Percentiles rank a stretch among this genome's conserved stretches.
Conservation (phyloP, 2,113 vertebrate species). For the Heterotilapia buettikoferi region DNA sequence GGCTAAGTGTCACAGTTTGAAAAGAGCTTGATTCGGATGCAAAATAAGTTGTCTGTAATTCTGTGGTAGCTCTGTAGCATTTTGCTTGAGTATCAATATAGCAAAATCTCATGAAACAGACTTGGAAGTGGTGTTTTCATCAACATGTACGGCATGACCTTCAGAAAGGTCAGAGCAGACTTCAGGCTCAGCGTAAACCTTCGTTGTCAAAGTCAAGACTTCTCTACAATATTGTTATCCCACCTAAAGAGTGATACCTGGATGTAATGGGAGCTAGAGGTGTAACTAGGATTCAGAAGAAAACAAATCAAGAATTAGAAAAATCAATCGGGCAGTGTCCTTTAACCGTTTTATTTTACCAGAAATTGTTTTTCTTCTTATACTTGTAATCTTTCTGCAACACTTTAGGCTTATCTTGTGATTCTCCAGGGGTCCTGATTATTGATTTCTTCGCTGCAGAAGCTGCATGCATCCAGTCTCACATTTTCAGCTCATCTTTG, state of each 20-base stretch:
- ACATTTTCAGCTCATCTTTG: neutral
- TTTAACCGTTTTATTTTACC: neutral
- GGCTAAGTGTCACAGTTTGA: neutral
- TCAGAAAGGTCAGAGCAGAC: neutral
- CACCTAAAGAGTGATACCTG: neutral
- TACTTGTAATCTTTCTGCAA: neutral
- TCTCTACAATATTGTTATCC: neutral
- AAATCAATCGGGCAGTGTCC: neutral
- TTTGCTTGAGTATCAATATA: neutral
- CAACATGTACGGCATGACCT: neutral
- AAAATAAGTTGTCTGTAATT: neutral
- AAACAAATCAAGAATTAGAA: neutral
- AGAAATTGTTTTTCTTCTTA: neutral
- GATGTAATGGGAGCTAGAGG: neutral
- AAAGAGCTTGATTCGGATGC: neutral
- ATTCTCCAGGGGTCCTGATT: neutral
- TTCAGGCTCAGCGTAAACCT: neutral
- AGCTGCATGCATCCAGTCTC: neutral
- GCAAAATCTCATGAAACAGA: neutral
- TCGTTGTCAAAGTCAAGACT: neutral
- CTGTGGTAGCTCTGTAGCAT: neutral
- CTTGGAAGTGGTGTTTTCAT: neutral
- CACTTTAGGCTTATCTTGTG: neutral
- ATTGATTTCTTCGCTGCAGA: neutral
- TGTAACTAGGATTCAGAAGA: neutral